Base-by-base conservation (phyloP, 2,888 invertebrate genomes). In the Netelia melanura region DNA sequence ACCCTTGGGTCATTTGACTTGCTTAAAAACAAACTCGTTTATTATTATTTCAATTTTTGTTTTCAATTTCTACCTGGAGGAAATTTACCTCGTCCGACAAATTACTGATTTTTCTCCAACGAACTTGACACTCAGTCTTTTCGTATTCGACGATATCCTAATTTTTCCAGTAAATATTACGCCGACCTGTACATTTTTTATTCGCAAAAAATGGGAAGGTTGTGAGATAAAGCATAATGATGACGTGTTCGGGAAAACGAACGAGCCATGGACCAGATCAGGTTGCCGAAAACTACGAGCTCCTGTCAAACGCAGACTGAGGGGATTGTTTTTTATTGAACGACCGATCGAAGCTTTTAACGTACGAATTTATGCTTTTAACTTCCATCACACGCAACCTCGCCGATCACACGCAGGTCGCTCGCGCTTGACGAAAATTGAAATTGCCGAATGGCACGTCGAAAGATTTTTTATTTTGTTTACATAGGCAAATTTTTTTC, bases 271-370 rank as follows among this genome's bases (percentile, higher is more conserved):
- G 62, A 56, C 9, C 17, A 71, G 21, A 71, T 56, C 11, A 8
- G 52, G 21, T 38, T 48, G 14, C 52, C 23, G 17, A 71, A 71
- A 71, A 71, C 54, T 30, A 38, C 30, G 10, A 25, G 56, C 30
- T 17, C 70, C 70, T 38, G 70, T 71, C 70, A 71, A 71, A 38
- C 38, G 38, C 70, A 68, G 70, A 21, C 30, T n/a, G 11, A 10
- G 6, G 30, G n/a, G 25, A 23, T 21, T 54, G 17, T 52, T 56
- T 71, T 17, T 14, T 44, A 44, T 21, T 10, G 17, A 43, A 2
- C 52, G 14, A 71, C 14, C 56, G 70, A 56, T 56, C 70, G 11
- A 71, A 71, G 70, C 70, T 71, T 71, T 71, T 71, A 38, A 56
- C 54, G 70, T 71, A 38, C 38, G 38, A 71, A 71, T 52, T 52